Evolutionary conservation across 2,113 vertebrate genomes (phyloP), one percentile per base, ranked within the genome.

Genomic region (Cyprinus carpio): DNA sequence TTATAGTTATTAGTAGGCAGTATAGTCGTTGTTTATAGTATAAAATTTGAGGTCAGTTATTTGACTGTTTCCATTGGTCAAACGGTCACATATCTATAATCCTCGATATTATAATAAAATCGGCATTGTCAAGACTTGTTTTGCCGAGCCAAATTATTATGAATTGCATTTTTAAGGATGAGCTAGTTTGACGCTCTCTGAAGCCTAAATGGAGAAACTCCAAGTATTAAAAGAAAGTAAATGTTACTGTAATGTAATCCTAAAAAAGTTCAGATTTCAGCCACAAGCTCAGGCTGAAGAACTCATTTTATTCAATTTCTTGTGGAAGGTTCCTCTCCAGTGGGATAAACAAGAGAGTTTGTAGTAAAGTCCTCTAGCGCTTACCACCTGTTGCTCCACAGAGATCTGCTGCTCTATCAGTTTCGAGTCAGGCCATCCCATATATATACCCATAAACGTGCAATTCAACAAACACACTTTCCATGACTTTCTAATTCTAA

Each of bases 351-450:
- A 75, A 9, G 77, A 67, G 79, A 51, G 62, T 67, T 65, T 67
- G 43, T 16, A 49, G 62, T 31, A 69, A 85, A 89, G 89, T 85
- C 81, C 84, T 84, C 81, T 84, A 49, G 91, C 92, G 94, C 93
- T 92, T 90, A 91, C 92, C 94, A 95, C 93, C 94, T 95, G 94
- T 95, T 95, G 94, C 92, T 92, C 91, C 87, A 90, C 89, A 92
- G 91, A 92, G 91, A 91, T 90, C 92, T 92, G 64, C 80, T 46
- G 31, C 64, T 49, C 77, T 37, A 37, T 34, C 18, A 82, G 23
- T 31, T 60, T 81, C 74, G 84, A 29, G 65, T 34, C 2, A 27
- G 5, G 76, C 77, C 78, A 51, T 67, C 40, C 23, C 75, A 77
- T n/a, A 8, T 74, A 37, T 37, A 1, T 37, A 37, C 9, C 43